phyloP scores from a whole-genome alignment of 2,113 vertebrate genomes.

The Corapipo altera region DNA sequence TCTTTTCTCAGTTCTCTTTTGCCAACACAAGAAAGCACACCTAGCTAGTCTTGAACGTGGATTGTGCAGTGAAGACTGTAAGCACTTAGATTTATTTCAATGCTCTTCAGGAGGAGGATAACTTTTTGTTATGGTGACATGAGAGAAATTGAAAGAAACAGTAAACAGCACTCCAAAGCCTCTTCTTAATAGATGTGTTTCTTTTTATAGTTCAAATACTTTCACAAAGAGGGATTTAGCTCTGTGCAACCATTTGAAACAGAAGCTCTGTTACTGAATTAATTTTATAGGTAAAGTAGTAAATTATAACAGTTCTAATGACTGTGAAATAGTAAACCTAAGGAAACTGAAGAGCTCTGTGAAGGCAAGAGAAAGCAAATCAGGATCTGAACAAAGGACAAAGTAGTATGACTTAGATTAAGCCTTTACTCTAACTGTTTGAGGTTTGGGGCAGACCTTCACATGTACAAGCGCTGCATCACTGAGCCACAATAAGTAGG shows the following conservation, averaged over 20 bases:
- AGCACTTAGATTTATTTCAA: neutral
- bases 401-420: neutral
- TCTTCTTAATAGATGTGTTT: neutral
- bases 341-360: slow-evolving; percentile 13
- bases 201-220: neutral
- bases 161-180: neutral
- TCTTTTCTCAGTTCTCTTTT: neutral
- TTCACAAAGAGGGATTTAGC: neutral
- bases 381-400: neutral
- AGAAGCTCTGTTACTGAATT: neutral
- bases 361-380: neutral
- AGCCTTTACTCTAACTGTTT: neutral
- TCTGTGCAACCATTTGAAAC: neutral
- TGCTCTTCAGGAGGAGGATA: neutral
- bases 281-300: neutral
- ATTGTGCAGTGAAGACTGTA: neutral
- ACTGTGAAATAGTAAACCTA: neutral
- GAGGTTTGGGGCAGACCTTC: neutral
- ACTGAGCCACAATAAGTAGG: neutral
- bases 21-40: neutral
- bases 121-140: neutral
- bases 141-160: neutral
- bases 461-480: neutral
- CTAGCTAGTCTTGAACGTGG: neutral
- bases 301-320: neutral